Evolutionary conservation across 2,113 vertebrate genomes (phyloP).

Genomic region (Xiphophorus couchianus): DNA sequence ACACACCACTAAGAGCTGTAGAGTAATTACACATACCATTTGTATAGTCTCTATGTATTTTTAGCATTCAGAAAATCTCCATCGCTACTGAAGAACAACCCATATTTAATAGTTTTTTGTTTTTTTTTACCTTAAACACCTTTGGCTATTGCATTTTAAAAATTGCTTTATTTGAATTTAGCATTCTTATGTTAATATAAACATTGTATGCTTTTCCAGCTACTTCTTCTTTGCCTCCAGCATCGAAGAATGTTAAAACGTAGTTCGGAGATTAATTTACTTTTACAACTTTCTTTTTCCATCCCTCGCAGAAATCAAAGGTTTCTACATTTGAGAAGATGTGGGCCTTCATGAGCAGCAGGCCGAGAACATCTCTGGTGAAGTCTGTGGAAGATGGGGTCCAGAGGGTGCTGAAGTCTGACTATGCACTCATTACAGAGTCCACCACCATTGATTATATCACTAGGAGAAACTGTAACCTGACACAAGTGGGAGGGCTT

Average conservation of each 20-base stretch:
- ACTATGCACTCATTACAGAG: slow-evolving; percentile 97
- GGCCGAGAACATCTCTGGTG: slow-evolving; percentile 89
- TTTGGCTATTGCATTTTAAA: slow-evolving; percentile 22
- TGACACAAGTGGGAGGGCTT: slow-evolving; percentile 94
- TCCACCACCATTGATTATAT: slow-evolving; percentile 97
- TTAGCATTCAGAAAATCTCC: slow-evolving; percentile 7
- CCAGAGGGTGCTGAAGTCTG: slow-evolving; percentile 91
- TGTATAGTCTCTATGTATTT: slow-evolving; percentile 8
- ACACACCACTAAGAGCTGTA: slow-evolving; percentile 5
- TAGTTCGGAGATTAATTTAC: background rate
- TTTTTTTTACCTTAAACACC: slow-evolving; percentile 39
- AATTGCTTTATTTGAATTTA: slow-evolving; percentile 28
- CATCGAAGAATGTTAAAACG: slow-evolving; percentile 30
- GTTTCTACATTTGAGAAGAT: slow-evolving; percentile 99
- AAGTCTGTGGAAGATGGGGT: slow-evolving; percentile 97
- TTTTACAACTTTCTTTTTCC: slow-evolving; percentile 12
- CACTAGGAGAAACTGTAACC: slow-evolving; percentile 96
- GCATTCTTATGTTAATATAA: slow-evolving; percentile 2
- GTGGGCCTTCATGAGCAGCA: slow-evolving; percentile 99
- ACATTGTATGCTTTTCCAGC: slow-evolving; percentile 20
- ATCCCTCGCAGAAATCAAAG: slow-evolving; percentile 89
- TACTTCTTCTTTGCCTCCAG: slow-evolving; percentile 23
- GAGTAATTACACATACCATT: slow-evolving; percentile 11
- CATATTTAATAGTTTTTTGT: slow-evolving; percentile 58
- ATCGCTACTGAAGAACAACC: slow-evolving; percentile 24